These are phyloP conservation scores for Sitta carolinensis DNA, from an alignment of 2,797 vertebrate genomes.

Conservation along the genomic window DNA sequence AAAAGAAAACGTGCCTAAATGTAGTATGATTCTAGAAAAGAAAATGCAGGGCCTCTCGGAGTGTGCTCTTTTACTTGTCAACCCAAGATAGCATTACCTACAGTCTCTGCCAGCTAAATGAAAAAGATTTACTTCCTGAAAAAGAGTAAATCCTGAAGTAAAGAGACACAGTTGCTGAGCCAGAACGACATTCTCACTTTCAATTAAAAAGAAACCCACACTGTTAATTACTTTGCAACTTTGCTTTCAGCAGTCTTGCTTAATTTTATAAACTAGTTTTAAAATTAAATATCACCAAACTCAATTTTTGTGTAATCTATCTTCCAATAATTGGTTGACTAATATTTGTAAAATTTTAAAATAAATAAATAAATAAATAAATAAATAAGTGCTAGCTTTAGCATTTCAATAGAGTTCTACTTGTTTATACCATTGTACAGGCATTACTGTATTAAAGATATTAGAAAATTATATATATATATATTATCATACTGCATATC, in stretches of 20 bases:
- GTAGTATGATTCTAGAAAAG: slow-evolving; percentile 1
- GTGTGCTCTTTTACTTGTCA: slow-evolving; percentile 37
- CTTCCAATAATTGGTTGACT: background rate
- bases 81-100: background rate
- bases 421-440: background rate
- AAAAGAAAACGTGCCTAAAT: slow-evolving; percentile 25
- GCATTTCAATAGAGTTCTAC: background rate
- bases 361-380: background rate
- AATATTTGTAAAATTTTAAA: background rate
- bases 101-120: slow-evolving; percentile 50
- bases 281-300: background rate
- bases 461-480: background rate
- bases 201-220: slow-evolving; percentile 66
- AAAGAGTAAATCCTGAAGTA: slow-evolving; percentile 17
- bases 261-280: background rate
- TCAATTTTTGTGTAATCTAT: background rate
- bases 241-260: background rate
- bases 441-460: background rate
- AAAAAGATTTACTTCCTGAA: background rate
- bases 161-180: slow-evolving; percentile 24
- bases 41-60: background rate
- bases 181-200: slow-evolving; percentile 56
- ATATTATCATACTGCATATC: background rate
- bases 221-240: slow-evolving; percentile 66
- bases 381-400: background rate